Base-by-base conservation (phyloP, 2,797 vertebrate species). In the Hydrophis major region DNA sequence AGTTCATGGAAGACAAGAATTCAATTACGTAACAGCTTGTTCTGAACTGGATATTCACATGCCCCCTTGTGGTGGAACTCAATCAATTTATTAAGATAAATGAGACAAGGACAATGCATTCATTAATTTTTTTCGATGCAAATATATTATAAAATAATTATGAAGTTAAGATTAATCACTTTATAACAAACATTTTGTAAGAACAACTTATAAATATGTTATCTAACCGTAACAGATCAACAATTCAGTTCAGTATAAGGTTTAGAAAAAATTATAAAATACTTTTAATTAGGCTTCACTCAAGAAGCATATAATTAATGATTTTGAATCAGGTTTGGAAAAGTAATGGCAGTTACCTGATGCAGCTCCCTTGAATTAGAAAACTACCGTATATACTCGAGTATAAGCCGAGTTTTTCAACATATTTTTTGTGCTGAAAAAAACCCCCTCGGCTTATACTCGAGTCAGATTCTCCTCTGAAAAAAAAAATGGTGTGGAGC, bases 41-140 rank as follows among this genome's bases (percentile, higher is more conserved):
- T 88, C 90, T 11, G 60, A 27, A 25, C 27, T 55, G 3, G 59
- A 92, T 90, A 89, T 88, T 90, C 95, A 94, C 83, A 90, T 95
- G 96, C 95, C 96, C 96, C 94, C 96, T 97, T 95, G 93, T 91
- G 96, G 96, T 32, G 83, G 55, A 94, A 92, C 2, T 56, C 32
- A 4, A 3, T 90, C 74, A 94, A 74, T 59, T 28, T 20, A 78
- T 0, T 4, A 53, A 0, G 88, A 74, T 74, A 14, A 74, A 74
- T 8, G 69, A 74, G 32, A 16, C 16, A 74, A 74, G 69, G 32
- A 37, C 32, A 42, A 37, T 8, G 6, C 0, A 89, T 2, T n/a
- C 91, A 90, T 47, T 47, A 42, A 0, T 0, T 0, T 3, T 16
- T 16, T 22, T 12, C 4, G 20, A 16, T 32, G 88, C 92, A 93